Base-by-base conservation (phyloP, 2,888 invertebrate genomes). In the Spodoptera littoralis region DNA sequence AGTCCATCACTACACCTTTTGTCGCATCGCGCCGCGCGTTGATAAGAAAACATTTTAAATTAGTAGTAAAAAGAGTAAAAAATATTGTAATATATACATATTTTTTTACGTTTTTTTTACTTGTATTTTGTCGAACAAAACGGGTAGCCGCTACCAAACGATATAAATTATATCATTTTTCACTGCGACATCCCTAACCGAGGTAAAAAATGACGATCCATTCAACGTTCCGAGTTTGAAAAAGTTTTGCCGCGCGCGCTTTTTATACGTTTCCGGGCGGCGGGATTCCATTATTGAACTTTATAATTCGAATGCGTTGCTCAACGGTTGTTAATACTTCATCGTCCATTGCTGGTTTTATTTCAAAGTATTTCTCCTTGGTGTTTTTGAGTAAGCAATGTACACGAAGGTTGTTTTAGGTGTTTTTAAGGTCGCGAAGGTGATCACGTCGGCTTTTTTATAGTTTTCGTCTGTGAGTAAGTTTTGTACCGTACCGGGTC, bases 91-190 rank as follows among this genome's bases (percentile, higher is more conserved):
- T 76, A 79, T 80, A 80, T 79, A 79, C 77, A 79, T 73, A 87
- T 89, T 87, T 88, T 90, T 86, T 85, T 90, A 84, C 86, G 85
- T 86, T 87, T 90, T 88, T 89, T 91, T 93, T 92, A 90, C 92
- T 93, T 94, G 88, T 92, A 92, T 92, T 93, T 93, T 92, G 90
- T 91, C 90, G 85, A 90, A 93, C 93, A 94, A 94, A 94, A 94
- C 94, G 93, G 86, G 94, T 94, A 94, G 94, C 94, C 90, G 93
- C 92, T 92, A 91, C 92, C 90, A 89, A 81, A 81, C 82, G 91
- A 94, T 94, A 94, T 94, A 94, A 94, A 94, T 94, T 94, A 94
- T 94, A 94, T 92, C 93, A 94, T 94, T 94, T 94, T 93, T 94
- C 94, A 94, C 88, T 89, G 90, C 90, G 93, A 93, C 93, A 93